phyloP scores from a whole-genome alignment of 2,797 vertebrate genomes.

The Smutsia temminckii region DNA sequence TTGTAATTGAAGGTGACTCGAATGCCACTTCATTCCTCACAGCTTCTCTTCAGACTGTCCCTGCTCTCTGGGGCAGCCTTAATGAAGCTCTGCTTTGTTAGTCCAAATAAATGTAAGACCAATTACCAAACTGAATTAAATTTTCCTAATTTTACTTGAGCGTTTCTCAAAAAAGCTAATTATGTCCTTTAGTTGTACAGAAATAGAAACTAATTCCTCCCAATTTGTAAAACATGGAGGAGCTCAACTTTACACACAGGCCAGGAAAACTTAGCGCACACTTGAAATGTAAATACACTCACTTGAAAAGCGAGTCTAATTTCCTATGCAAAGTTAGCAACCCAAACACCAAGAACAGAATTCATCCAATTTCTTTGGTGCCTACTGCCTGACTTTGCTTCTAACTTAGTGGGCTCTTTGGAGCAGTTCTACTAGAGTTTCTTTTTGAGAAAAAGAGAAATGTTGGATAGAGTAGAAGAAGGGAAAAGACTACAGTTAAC shows the following conservation, averaged over 20 bases:
- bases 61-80: background rate
- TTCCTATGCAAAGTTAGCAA: conserved; percentile 27
- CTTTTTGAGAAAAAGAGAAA: background rate
- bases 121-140: conserved; percentile 2
- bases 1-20: background rate
- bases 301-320: conserved; percentile 42
- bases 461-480: background rate
- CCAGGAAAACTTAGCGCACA: conserved; percentile 7
- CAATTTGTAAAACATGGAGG: conserved; percentile 11
- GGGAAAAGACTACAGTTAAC: background rate
- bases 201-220: conserved; percentile 46
- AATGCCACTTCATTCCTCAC: background rate
- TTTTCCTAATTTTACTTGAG: conserved; percentile 24
- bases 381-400: background rate
- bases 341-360: background rate
- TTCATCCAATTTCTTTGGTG: background rate
- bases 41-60: background rate
- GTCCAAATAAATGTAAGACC: conserved; percentile 8
- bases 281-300: background rate
- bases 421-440: background rate
- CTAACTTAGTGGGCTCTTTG: background rate
- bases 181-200: background rate
- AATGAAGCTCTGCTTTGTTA: background rate
- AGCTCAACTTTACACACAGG: background rate
- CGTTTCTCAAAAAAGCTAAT: conserved; percentile 54